Conservation (phyloP, 2,113 vertebrate species). For the Elephas maximus region DNA sequence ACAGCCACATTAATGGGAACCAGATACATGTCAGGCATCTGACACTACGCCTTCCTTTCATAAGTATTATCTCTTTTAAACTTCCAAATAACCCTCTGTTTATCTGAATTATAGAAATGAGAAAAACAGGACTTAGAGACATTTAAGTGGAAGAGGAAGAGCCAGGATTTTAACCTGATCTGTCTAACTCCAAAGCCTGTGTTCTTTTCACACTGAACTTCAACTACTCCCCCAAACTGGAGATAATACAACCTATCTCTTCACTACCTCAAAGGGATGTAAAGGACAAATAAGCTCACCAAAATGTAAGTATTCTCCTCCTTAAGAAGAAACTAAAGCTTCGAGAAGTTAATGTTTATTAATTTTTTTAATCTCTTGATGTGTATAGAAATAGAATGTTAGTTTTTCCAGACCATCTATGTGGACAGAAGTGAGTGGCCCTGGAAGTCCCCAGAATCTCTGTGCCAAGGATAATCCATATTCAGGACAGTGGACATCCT, state of each 20-base stretch:
- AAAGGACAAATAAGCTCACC: neutral
- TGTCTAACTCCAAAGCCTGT: neutral
- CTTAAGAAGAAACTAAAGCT: neutral
- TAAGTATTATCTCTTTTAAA: neutral
- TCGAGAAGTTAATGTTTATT: neutral
- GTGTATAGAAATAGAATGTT: neutral
- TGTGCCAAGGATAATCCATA: neutral
- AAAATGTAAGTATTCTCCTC: neutral
- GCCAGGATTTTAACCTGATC: neutral
- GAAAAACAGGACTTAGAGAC: neutral
- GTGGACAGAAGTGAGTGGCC: neutral
- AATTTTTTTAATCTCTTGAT: neutral
- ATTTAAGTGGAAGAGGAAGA: neutral
- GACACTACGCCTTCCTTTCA: neutral
- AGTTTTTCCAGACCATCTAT: neutral
- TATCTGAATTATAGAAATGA: neutral
- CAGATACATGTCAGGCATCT: neutral
- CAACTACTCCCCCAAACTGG: neutral
- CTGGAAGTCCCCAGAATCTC: neutral
- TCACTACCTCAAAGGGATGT: neutral
- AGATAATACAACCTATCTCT: neutral
- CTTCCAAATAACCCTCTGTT: neutral
- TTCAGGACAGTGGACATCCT: neutral
- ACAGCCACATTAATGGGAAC: neutral
- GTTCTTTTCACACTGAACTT: neutral